Evolutionary conservation across 1,140 invertebrate genomes (phyloP).

Genomic region (Portunus trituberculatus): DNA sequence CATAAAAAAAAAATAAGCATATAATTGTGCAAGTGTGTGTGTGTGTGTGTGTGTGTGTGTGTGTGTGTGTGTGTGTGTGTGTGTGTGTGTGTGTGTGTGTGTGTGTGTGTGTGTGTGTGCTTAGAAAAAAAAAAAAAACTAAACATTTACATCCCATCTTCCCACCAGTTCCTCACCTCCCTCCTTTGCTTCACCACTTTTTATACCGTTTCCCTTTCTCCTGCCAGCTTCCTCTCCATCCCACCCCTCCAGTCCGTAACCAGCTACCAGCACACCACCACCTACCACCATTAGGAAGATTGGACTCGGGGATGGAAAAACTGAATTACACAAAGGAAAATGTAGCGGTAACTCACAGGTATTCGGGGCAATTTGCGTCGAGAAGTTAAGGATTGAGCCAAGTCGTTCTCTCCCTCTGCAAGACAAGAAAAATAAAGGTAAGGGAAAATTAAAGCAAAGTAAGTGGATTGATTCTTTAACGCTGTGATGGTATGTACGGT

Average conservation of each 20-base stretch:
- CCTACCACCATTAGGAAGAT: constrained; percentile 30
- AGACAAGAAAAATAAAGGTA: neutral
- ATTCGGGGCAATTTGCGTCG: constrained; percentile 57
- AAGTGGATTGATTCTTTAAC: too few relatives aligned
- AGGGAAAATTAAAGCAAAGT: neutral
- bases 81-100: too few relatives aligned
- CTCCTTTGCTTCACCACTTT: neutral
- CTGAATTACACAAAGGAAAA: constrained; percentile 24
- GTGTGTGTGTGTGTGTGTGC: too few relatives aligned
- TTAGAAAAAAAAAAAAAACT: too few relatives aligned
- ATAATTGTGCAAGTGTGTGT: neutral
- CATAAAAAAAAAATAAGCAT: neutral
- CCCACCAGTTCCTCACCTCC: neutral
- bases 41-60: too few relatives aligned
- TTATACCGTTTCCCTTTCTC: neutral
- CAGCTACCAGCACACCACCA: neutral
- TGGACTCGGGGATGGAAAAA: neutral
- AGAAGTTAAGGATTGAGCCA: constrained; percentile 40
- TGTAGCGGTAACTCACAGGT: constrained; percentile 18
- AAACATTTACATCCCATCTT: neutral
- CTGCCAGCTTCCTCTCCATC: neutral
- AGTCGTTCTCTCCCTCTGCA: constrained; percentile 61
- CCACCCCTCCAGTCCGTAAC: neutral
- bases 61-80: too few relatives aligned
- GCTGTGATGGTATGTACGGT: too few relatives aligned